Base-by-base conservation (phyloP, 2,797 vertebrate species). In the Falco concolor region DNA sequence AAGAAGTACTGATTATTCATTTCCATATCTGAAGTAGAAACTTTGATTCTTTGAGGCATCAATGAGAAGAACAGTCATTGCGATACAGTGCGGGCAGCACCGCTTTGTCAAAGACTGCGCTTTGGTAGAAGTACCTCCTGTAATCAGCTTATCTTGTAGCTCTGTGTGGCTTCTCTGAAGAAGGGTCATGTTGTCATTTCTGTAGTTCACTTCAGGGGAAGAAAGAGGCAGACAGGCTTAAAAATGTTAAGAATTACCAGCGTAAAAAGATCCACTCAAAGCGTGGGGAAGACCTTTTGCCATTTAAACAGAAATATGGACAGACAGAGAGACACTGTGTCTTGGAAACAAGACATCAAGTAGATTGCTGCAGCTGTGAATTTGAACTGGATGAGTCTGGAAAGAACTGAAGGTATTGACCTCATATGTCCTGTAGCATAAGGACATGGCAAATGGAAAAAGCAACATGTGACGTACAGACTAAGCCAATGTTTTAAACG, bases 41-140 rank as follows among this genome's bases (percentile, higher is more conserved):
- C 25, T 12, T 6, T 13, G 12, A 54, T 13, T 61, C 67, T 88
- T 12, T 45, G 80, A 69, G 76, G 59, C 83, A 59, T 52, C 84
- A 38, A 0, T 6, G 67, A 53, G 49, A 61, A 21, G 72, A 68
- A 57, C 75, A 94, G 87, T 93, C 90, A 93, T 92, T 87, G 8
- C 0, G 8, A 68, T 78, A 95, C 49, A 30, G 65, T 0, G 49
- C 1, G 4, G 70, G 60, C 1, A 2, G 28, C 56, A 63, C 34
- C 2, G 3, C 73, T 20, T 7, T 38, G 45, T 32, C 64, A 81
- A 18, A 77, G 25, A 7, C 5, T 7, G 49, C 0, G 0, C 83
- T 72, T 28, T 36, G 45, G 42, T 59, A 50, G 22, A 69, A 86
- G 38, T 34, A 30, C 42, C 56, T 82, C 59, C 40, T 81, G 75